Evolutionary conservation across 2,113 vertebrate genomes (phyloP).

Genomic region (Myiozetetes cayanensis): DNA sequence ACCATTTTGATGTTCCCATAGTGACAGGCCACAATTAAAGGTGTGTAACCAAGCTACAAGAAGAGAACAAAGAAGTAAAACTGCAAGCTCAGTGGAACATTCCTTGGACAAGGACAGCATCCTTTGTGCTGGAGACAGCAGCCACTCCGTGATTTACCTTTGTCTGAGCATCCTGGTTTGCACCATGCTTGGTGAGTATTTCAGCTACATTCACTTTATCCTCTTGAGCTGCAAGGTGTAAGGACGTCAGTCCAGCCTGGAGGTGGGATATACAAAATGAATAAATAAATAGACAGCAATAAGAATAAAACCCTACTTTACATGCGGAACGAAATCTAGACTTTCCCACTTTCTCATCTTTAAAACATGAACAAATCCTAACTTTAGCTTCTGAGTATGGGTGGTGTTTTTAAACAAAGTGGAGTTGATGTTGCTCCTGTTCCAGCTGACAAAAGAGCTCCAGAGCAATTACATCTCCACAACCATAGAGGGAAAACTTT

Average conservation of each 20-base stretch:
- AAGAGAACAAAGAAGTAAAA: slow-evolving; percentile 38
- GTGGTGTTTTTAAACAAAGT: not conserved
- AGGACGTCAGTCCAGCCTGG: slow-evolving; percentile 91
- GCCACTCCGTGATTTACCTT: slow-evolving; percentile 76
- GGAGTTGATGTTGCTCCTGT: not conserved
- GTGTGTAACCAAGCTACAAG: slow-evolving; percentile 91
- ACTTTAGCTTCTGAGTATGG: not conserved
- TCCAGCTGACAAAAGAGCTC: not conserved
- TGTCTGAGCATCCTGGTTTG: slow-evolving; percentile 91
- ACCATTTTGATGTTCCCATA: slow-evolving; percentile 98
- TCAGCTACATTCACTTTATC: slow-evolving; percentile 90
- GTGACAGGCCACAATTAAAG: slow-evolving; percentile 96
- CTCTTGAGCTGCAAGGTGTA: slow-evolving; percentile 96
- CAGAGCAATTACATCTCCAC: not conserved
- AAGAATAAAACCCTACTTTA: not conserved
- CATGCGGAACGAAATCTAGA: not conserved
- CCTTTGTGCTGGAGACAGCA: not conserved
- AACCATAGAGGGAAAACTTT: not conserved
- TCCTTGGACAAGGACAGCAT: not conserved
- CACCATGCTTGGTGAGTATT: slow-evolving; percentile 82
- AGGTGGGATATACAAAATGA: not conserved
- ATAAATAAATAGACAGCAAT: not conserved
- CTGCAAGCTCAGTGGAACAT: slow-evolving; percentile 27
- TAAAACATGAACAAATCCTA: not conserved
- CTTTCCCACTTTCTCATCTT: not conserved